These are phyloP conservation scores for Phengaris arion DNA, from an alignment of 2,888 invertebrate species.

Conservation along the genomic window DNA sequence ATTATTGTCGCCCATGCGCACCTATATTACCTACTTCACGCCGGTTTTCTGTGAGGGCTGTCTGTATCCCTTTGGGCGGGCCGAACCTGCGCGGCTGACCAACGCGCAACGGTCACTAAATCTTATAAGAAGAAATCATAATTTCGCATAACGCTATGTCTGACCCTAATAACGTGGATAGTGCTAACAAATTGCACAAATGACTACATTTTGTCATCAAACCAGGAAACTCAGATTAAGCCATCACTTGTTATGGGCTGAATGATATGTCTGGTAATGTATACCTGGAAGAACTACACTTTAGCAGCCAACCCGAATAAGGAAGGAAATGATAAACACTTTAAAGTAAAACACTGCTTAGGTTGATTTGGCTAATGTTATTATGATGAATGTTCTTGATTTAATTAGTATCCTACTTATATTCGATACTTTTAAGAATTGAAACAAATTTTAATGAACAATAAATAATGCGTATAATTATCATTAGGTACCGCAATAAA, in stretches of 20 bases:
- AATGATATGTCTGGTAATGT: conserved; percentile 12
- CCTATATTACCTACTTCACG: too few relatives aligned
- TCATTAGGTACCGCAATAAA: too few relatives aligned
- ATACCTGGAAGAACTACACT: background rate
- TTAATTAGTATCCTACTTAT: too few relatives aligned
- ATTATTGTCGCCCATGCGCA: too few relatives aligned
- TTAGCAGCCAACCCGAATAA: background rate
- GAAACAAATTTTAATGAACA: too few relatives aligned
- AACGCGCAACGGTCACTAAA: too few relatives aligned
- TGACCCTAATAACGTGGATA: conserved; percentile 24
- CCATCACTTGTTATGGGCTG: conserved; percentile 46
- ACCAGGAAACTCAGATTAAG: conserved; percentile 58
- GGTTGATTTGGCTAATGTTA: background rate
- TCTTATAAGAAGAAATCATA: background rate
- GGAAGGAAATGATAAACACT: conserved; percentile 20
- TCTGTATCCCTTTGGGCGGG: too few relatives aligned
- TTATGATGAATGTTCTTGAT: too few relatives aligned
- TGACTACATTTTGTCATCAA: conserved; percentile 20
- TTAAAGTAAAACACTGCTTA: background rate
- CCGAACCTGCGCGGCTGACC: too few relatives aligned
- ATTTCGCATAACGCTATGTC: background rate
- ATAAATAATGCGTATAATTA: too few relatives aligned
- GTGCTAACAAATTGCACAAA: conserved; percentile 1
- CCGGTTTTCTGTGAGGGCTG: too few relatives aligned
- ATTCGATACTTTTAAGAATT: too few relatives aligned